These are phyloP conservation scores for Lysandra bellargus DNA, from an alignment of 2,888 invertebrate genomes.

Conservation along the genomic window DNA sequence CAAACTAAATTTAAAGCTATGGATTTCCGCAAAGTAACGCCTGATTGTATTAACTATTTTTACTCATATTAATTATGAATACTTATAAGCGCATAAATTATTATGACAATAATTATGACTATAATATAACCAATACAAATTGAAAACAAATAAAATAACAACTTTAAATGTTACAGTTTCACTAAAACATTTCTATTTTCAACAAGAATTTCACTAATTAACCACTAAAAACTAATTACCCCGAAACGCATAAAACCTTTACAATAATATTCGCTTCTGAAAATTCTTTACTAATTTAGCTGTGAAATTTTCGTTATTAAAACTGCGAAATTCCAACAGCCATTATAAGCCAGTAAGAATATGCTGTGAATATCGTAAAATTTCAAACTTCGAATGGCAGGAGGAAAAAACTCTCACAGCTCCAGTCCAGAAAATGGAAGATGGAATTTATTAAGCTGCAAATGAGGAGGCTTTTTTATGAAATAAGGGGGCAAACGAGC, in stretches of 20 bases:
- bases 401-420: neutral
- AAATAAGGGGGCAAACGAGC: too few species aligned
- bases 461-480: neutral
- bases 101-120: too few species aligned
- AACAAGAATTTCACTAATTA: neutral
- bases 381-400: constrained; percentile 5
- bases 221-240: neutral
- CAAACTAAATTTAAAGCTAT: too few species aligned
- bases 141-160: neutral
- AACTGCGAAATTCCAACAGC: neutral
- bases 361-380: neutral
- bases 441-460: constrained; percentile 11
- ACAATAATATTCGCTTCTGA: neutral
- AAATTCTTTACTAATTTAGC: constrained; percentile 12
- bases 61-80: too few species aligned
- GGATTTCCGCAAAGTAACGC: too few species aligned
- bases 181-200: neutral
- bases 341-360: neutral
- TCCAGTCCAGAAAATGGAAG: neutral
- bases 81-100: too few species aligned
- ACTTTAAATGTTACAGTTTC: neutral
- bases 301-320: constrained; percentile 12
- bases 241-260: neutral
- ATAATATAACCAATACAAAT: too few species aligned
- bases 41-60: too few species aligned